These are phyloP conservation scores for Bombylius major DNA, from an alignment of 2,888 invertebrate species.

Conservation along the genomic window DNA sequence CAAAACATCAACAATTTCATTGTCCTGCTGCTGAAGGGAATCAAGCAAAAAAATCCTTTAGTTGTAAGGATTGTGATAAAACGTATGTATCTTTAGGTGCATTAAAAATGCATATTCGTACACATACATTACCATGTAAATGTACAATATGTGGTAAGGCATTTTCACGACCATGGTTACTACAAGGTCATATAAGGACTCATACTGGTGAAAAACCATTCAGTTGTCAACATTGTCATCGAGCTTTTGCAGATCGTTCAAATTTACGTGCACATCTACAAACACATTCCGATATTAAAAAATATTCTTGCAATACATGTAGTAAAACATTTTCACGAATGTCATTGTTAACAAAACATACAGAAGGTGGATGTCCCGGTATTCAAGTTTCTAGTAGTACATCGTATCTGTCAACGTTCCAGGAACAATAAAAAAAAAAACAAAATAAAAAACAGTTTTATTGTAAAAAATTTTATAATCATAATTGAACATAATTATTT, in stretches of 20 bases:
- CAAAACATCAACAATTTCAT: slow-evolving; percentile 93
- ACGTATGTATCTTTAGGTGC: slow-evolving; percentile 92
- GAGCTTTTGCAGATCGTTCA: slow-evolving; percentile 94
- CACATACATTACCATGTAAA: slow-evolving; percentile 95
- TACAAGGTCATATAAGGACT: slow-evolving; percentile 95
- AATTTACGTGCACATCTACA: slow-evolving; percentile 94
- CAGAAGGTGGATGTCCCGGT: slow-evolving; percentile 74
- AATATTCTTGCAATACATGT: slow-evolving; percentile 87
- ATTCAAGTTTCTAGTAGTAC: slow-evolving; percentile 17
- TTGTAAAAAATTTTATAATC: not conserved
- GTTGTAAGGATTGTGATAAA: slow-evolving; percentile 94
- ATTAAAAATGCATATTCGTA: slow-evolving; percentile 96
- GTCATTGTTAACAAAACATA: slow-evolving; percentile 89
- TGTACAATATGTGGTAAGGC: slow-evolving; percentile 94
- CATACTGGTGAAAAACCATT: slow-evolving; percentile 99
- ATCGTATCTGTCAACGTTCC: slow-evolving; percentile 1
- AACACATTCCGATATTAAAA: slow-evolving; percentile 95
- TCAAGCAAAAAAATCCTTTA: slow-evolving; percentile 80
- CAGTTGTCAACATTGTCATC: slow-evolving; percentile 86
- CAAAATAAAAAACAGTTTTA: not conserved
- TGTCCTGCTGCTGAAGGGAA: slow-evolving; percentile 78
- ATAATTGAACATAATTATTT: not conserved
- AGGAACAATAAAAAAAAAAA: slow-evolving; percentile 1
- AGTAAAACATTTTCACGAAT: slow-evolving; percentile 94
- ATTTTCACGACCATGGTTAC: slow-evolving; percentile 91